Percentiles rank a stretch among this genome's conserved stretches.
Conservation (phyloP, 92 coral and sea anemone species). For the Desmophyllum pertusum region DNA sequence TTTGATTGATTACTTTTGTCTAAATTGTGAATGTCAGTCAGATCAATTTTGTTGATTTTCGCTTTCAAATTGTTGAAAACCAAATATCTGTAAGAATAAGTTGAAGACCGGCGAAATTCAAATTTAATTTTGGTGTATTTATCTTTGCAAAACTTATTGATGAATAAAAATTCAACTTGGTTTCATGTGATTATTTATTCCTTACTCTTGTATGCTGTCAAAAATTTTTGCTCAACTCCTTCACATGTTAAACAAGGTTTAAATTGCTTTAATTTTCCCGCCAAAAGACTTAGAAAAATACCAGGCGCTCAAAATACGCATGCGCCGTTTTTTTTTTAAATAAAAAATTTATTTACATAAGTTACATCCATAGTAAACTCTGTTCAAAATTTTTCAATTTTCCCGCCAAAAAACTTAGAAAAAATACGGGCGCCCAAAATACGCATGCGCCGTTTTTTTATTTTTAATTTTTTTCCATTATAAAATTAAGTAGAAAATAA, state of each 20-base stretch:
- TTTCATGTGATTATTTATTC: background rate
- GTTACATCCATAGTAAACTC: too few species aligned
- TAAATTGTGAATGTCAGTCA: too few species aligned
- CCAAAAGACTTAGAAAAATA: background rate
- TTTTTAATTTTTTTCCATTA: too few species aligned
- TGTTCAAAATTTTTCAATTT: background rate
- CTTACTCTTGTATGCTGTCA: background rate
- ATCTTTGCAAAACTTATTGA: background rate
- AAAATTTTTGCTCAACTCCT: constrained; percentile 10
- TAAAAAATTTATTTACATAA: too few species aligned
- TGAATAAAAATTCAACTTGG: too few species aligned
- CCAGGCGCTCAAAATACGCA: constrained; percentile 10
- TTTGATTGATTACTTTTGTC: too few species aligned
- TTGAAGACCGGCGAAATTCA: too few species aligned
- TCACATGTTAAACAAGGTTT: background rate
- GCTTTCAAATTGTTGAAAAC: too few species aligned
- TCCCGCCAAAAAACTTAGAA: constrained; percentile 20
- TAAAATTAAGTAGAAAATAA: too few species aligned
- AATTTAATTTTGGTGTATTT: too few species aligned
- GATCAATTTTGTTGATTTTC: too few species aligned
- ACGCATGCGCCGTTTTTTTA: constrained; percentile 29
- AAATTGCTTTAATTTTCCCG: background rate
- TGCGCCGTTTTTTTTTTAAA: background rate
- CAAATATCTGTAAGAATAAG: too few species aligned
- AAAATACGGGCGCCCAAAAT: constrained; percentile 21